These are phyloP conservation scores for Dasyurus viverrinus DNA, from an alignment of 2,113 vertebrate genomes.

Conservation along the genomic window DNA sequence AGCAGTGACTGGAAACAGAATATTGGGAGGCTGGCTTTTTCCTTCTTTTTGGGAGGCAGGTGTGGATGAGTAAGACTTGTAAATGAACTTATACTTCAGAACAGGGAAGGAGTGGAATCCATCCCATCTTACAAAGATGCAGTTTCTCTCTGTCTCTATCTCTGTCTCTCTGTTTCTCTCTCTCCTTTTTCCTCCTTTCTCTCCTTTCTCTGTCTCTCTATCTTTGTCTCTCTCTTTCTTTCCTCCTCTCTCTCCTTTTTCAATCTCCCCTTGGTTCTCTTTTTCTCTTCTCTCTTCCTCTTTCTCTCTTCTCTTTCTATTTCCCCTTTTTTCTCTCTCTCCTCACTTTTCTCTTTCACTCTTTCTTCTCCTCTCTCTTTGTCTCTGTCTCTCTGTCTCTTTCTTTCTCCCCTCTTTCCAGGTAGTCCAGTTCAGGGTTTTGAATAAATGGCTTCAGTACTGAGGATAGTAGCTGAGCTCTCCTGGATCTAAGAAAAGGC, in stretches of 20 bases:
- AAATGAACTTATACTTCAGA: not conserved
- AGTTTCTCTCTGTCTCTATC: not conserved
- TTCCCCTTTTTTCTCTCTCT: too few species aligned
- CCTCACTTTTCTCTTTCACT: too few species aligned
- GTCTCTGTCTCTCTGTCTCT: too few species aligned
- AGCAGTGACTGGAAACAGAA: not conserved
- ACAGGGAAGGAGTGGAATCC: fast-evolving
- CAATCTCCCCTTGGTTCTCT: too few species aligned
- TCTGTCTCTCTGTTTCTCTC: not conserved
- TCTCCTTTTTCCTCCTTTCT: not conserved
- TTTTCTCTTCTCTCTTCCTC: too few species aligned
- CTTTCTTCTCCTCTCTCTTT: too few species aligned
- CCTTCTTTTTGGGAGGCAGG: not conserved
- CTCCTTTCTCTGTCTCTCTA: not conserved
- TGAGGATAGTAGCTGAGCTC: not conserved
- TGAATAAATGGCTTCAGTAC: not conserved
- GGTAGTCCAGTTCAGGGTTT: not conserved
- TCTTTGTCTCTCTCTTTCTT: not conserved
- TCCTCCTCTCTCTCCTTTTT: not conserved
- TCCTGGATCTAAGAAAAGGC: not conserved
- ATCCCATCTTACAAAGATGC: not conserved
- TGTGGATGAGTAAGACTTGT: not conserved
- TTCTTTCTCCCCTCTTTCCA: not conserved
- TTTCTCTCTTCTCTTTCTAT: too few species aligned
- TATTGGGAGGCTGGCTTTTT: not conserved